Evolutionary conservation across 2,888 invertebrate genomes (phyloP), one percentile per base, ranked within the genome.

Genomic region (Gisinianus flammeolus): DNA sequence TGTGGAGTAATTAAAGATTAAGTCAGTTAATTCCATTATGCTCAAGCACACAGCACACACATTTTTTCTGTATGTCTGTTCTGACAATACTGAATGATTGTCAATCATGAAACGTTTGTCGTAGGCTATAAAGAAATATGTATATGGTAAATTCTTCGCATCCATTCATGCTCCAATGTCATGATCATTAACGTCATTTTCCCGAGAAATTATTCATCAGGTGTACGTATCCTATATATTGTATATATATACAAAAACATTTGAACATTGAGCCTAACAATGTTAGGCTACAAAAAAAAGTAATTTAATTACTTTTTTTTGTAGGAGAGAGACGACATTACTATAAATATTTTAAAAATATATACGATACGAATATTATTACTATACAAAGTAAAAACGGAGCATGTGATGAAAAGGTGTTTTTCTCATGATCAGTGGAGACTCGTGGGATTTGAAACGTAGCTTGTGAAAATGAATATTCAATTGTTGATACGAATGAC

Each of bases 401-500:
- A 26, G 64, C 64, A 64, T 64, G 64, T 64, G 64, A 64, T 8
- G 4, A 26, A 28, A 64, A 64, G 26, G 64, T 64, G 64, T 64
- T 16, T 16, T 64, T 26, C 8, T 22, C 64, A 16, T 64, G 64
- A 64, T 64, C 64, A 64, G 16, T 56, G 52, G 52, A 16, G 2
- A 58, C 44, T 6, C 2, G 12, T 44, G 44, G 44, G 19, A 44
- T 44, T 44, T 44, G 3, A 44, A 44, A 44, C 6, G 19, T 6
- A 4, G 19, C n/a, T n/a, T 44, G 44, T 44, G n/a, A 44, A 5
- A 35, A 35, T 35, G 35, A 16, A 44, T 6, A 44, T 44, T 44
- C 44, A 44, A 44, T 44, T 44, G 44, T 44, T 44, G 3, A 44
- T 44, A 44, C 19, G 19, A 44, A 44, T 44, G 19, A 16, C 12